These are phyloP conservation scores for Spatulosminthurus flaviceps DNA, from an alignment of 2,888 invertebrate genomes.

Conservation along the genomic window DNA sequence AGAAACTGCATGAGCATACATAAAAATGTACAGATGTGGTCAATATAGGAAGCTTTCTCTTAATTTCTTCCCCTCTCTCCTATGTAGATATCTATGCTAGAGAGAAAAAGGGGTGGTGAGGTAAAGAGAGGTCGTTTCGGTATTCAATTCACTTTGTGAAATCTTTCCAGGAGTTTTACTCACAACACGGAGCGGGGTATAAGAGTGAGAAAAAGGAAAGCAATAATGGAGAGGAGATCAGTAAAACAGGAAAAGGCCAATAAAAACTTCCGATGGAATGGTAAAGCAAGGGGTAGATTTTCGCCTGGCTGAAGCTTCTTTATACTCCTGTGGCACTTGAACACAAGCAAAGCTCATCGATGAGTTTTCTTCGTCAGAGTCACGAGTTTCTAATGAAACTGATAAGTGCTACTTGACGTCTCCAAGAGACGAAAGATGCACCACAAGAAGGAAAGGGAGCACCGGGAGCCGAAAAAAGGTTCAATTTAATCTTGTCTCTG, in stretches of 20 bases:
- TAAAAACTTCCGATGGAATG: conserved; percentile 26
- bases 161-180: conserved; percentile 22
- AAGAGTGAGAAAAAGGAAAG: conserved; percentile 6
- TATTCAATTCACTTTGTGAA: conserved; percentile 29
- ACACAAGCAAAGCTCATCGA: conserved; percentile 37
- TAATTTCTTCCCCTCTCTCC: neutral
- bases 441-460: neutral
- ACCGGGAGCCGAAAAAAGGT: conserved; percentile 22
- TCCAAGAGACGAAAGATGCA: neutral
- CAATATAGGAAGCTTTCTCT: no score
- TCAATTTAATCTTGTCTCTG: conserved; percentile 45
- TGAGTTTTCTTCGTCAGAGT: conserved; percentile 38
- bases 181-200: no score
- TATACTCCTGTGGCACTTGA: conserved; percentile 15
- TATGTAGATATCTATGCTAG: neutral
- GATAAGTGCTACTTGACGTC: conserved; percentile 47
- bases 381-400: conserved; percentile 49
- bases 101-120: no score
- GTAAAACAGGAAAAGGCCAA: conserved; percentile 38
- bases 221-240: conserved; percentile 33
- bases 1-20: no score
- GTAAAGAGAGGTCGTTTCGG: neutral
- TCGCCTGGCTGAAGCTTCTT: neutral
- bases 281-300: neutral
- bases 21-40: no score